These are phyloP conservation scores for Ameiurus melas DNA, from an alignment of 2,113 vertebrate species.

Conservation along the genomic window DNA sequence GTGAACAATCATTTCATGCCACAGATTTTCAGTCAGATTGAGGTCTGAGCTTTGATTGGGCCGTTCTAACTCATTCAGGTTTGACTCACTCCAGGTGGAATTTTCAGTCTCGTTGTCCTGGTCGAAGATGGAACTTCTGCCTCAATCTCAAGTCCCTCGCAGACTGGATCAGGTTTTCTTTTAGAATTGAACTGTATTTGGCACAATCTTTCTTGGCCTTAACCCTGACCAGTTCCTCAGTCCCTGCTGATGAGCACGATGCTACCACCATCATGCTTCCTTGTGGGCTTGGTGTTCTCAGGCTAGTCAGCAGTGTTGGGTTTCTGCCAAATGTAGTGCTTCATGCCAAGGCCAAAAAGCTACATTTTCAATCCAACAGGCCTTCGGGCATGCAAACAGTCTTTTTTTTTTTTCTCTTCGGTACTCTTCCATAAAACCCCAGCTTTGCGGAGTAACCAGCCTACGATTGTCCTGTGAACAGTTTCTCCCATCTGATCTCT, in stretches of 20 bases:
- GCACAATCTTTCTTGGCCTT: neutral
- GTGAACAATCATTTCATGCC: neutral
- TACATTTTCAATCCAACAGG: neutral
- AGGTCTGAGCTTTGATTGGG: neutral
- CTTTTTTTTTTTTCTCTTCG: neutral
- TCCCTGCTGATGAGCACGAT: neutral
- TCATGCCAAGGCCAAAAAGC: conserved; percentile 14
- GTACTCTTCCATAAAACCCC: neutral
- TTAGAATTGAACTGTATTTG: neutral
- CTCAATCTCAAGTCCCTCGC: neutral
- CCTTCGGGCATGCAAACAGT: neutral
- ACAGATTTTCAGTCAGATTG: neutral
- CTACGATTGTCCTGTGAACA: neutral
- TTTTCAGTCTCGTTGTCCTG: neutral
- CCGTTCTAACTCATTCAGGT: neutral
- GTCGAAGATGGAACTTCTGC: neutral
- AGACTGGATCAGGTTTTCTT: neutral
- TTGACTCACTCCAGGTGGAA: neutral
- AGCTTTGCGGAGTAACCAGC: neutral
- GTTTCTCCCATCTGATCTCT: neutral
- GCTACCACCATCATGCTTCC: neutral
- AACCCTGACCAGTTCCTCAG: neutral
- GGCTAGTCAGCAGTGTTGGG: conserved; percentile 1
- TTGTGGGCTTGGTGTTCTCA: neutral
- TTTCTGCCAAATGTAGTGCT: conserved; percentile 3